Evolutionary conservation across 2,797 vertebrate species (phyloP).

Genomic region (Acanthurus lineatus): DNA sequence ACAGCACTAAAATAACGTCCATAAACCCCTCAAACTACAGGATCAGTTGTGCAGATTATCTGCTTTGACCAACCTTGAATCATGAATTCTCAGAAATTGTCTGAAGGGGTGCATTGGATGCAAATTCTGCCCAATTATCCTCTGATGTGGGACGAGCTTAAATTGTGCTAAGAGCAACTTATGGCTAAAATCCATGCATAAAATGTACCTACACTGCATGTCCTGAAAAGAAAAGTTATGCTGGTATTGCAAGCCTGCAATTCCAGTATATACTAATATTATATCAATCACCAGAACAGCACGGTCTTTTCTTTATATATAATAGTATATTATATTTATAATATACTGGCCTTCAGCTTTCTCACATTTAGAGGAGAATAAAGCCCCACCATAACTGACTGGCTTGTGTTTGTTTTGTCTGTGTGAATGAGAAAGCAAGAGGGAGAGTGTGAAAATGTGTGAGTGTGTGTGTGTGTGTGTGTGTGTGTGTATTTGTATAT

Average conservation of each 20-base stretch:
- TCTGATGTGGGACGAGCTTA: neutral
- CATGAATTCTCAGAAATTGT: no score
- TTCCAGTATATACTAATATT: slow-evolving; percentile 18
- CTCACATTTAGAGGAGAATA: slow-evolving; percentile 39
- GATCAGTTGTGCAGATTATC: no score
- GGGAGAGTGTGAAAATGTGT: slow-evolving; percentile 3
- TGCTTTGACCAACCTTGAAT: no score
- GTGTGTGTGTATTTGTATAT: neutral
- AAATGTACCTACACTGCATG: neutral
- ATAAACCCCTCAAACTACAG: no score
- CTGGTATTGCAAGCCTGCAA: slow-evolving; percentile 2
- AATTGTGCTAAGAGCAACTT: neutral
- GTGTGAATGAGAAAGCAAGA: neutral
- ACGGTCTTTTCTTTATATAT: no score
- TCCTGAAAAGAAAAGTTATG: slow-evolving; percentile 7
- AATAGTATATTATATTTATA: no score
- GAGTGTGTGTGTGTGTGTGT: neutral
- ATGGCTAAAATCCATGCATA: neutral
- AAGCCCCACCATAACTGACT: slow-evolving; percentile 6
- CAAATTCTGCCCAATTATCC: no score
- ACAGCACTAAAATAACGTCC: no score
- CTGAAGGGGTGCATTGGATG: no score
- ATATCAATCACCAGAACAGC: neutral
- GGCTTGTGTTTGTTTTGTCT: slow-evolving; percentile 10
- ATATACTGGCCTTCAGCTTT: slow-evolving; percentile 4